Conservation (phyloP, 2,888 invertebrate genomes). For the Scaptomyza polygonia region DNA sequence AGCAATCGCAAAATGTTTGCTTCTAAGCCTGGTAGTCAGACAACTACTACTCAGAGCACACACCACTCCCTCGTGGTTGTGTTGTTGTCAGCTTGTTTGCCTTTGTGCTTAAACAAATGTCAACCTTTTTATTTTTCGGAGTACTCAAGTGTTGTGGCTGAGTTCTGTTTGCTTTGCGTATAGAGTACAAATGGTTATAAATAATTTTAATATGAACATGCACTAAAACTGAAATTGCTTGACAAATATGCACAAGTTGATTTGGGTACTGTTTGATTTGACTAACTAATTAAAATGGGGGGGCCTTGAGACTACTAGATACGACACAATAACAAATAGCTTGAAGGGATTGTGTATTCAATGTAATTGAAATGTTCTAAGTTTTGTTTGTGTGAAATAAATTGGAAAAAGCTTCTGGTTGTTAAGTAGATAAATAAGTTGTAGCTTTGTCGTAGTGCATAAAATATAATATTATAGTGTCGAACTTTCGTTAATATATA, state of each 20-base stretch:
- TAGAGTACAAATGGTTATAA: slow-evolving; percentile 55
- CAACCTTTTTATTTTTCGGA: slow-evolving; percentile 51
- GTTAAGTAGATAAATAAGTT: background rate
- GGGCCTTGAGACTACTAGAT: background rate
- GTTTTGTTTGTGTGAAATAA: too few species aligned
- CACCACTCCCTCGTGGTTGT: background rate
- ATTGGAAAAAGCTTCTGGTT: background rate
- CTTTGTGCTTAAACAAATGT: slow-evolving; percentile 71
- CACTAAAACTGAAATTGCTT: slow-evolving; percentile 64
- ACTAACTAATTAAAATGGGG: slow-evolving; percentile 46
- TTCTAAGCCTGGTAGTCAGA: slow-evolving; percentile 14
- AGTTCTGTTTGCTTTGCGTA: slow-evolving; percentile 49
- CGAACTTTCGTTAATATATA: too few species aligned
- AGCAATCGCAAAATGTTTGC: slow-evolving; percentile 39
- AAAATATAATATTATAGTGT: too few species aligned
- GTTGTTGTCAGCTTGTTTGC: slow-evolving; percentile 46
- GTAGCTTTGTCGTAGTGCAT: background rate
- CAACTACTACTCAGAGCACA: slow-evolving; percentile 6
- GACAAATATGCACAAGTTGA: slow-evolving; percentile 57
- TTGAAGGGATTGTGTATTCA: background rate
- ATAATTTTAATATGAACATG: slow-evolving; percentile 73
- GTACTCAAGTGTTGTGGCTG: slow-evolving; percentile 29
- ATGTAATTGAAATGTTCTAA: slow-evolving; percentile 27
- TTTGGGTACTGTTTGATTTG: slow-evolving; percentile 63
- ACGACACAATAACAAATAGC: slow-evolving; percentile 4